phyloP scores from a whole-genome alignment of 2,113 vertebrate species.

The Scophthalmus maximus region DNA sequence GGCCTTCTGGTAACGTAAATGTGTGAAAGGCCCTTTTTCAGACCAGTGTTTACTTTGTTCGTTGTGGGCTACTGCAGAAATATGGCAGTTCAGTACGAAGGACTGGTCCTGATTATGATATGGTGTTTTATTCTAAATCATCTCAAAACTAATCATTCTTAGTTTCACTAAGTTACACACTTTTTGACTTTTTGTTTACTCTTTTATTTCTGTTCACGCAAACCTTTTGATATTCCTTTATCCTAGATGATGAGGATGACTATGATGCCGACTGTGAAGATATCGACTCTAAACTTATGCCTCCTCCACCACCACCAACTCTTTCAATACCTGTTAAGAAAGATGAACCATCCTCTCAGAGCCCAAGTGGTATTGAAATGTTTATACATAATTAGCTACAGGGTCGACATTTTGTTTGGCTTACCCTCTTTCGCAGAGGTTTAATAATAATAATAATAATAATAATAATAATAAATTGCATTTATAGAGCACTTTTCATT shows the following conservation, averaged over 20 bases:
- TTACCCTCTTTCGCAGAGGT: background rate
- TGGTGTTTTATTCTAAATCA: no score
- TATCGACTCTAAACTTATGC: constrained; percentile 97
- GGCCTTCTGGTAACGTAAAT: no score
- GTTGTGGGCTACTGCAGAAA: background rate
- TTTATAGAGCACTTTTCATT: no score
- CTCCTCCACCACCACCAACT: constrained; percentile 92
- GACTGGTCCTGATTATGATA: background rate
- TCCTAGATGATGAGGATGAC: constrained; percentile 92
- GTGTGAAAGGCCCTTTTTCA: background rate
- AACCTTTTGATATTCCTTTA: background rate
- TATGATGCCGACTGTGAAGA: constrained; percentile 98
- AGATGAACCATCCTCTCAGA: constrained; percentile 87
- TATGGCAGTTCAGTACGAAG: no score
- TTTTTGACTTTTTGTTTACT: background rate
- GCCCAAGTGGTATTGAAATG: constrained; percentile 80
- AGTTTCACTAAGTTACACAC: no score
- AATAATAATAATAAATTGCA: no score
- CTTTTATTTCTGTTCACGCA: background rate
- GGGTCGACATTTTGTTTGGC: background rate
- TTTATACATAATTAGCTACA: background rate
- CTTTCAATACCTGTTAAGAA: constrained; percentile 84
- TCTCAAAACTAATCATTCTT: no score
- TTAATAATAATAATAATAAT: no score
- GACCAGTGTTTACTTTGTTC: background rate